Evolutionary conservation across 1,140 invertebrate genomes (phyloP), one percentile per base, ranked within the genome.

Genomic region (Diorhabda elongata): DNA sequence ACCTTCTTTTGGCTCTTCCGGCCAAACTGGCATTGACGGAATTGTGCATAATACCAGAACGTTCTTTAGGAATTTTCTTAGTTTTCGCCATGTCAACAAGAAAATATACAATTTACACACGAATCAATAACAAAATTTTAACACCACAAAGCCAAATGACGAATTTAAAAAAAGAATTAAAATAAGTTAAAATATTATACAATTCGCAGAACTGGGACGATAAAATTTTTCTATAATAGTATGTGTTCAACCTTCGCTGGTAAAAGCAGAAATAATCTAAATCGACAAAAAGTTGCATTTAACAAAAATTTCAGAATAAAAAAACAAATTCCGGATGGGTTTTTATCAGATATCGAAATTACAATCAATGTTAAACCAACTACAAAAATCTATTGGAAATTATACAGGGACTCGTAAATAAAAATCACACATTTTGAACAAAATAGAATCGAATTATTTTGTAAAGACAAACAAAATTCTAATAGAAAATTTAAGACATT

Each of bases 61-160:
- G 65, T 11, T 56, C 71, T 43, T 70, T 72, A 5, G 58, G 7
- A 44, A 26, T 7, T 43, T 70, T 71, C 44, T 61, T 69, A 4
- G 71, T 71, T 61, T 72, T 75, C 9, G 71, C 71, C 73, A 75
- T 75, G 11, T 64, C 59, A 44, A 61, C 59, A 26, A 26, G 26
- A 26, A 26, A 52, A 52, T 52, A 8, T 8, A 52, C 47, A 52
- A 52, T 52, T 8, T 8, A 52, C n/a, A 52, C 47, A 52, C 47
- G n/a, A 52, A 52, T 52, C 47, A 52, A 52, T 52, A 52, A 52
- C 47, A 52, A 52, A 7, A 58, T 5, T 61, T 43, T 41, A 61
- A 67, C 26, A 26, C 42, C 65, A 5, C 26, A 41, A 60, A n/a
- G 42, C 42, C 61, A 66, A 57, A 7, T 26, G 26, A 56, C 6